Conservation (phyloP, 2,888 invertebrate species). For the Saturnia japonica region DNA sequence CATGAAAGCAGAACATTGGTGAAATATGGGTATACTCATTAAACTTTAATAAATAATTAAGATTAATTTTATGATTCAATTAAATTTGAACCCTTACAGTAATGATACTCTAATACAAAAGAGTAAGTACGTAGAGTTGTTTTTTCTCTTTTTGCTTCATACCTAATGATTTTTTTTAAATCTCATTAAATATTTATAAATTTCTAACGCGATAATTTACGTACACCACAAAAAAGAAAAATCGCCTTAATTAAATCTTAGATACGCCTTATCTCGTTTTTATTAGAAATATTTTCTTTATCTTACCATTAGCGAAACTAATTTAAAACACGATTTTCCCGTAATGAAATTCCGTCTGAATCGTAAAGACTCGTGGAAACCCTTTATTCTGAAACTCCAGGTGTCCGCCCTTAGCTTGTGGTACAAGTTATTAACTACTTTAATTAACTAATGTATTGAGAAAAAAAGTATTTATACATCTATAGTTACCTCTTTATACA, state of each 20-base stretch:
- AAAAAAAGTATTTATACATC: no score
- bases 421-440: slow-evolving; percentile 18
- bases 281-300: slow-evolving; percentile 21
- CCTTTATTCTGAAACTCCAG: slow-evolving; percentile 36
- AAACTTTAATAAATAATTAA: no score
- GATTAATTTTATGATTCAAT: no score
- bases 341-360: slow-evolving; percentile 58
- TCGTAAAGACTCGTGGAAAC: slow-evolving; percentile 46
- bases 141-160: no score
- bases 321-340: slow-evolving; percentile 48
- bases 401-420: slow-evolving; percentile 25
- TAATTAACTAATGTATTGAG: background rate
- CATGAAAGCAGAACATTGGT: no score
- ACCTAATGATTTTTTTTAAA: no score
- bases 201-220: background rate
- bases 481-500: background rate
- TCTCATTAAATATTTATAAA: background rate
- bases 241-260: background rate
- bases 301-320: slow-evolving; percentile 31
- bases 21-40: no score
- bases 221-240: background rate
- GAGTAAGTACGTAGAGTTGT: no score
- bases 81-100: no score
- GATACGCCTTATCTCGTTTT: slow-evolving; percentile 5
- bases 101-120: no score